Evolutionary conservation across 2,113 vertebrate genomes (phyloP), one percentile per base, ranked within the genome.

Genomic region (Empidonax alnorum): DNA sequence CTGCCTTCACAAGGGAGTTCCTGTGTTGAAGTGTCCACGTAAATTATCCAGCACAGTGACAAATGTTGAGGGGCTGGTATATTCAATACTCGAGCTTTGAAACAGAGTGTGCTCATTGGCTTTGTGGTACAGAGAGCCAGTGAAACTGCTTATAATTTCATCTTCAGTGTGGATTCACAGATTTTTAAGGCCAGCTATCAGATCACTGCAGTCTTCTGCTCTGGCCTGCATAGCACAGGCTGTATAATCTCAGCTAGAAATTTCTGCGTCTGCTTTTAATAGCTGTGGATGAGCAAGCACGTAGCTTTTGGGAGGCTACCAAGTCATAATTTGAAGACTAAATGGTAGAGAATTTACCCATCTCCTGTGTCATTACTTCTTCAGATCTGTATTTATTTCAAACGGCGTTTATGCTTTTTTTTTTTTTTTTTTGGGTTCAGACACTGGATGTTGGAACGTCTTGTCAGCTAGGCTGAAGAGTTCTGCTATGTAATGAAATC

Each of bases 151-250:
- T 76, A 50, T 65, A 69, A 31, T 90, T 89, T 91, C 87, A 81
- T 92, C 44, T 92, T 68, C 14, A 7, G 33, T 81, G 77, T 84
- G 53, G 83, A 89, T 84, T 92, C 49, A 61, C 78, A 53, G 79
- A 58, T 87, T 68, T 68, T 94, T 84, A 84, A 93, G 68, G 65
- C 59, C 80, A 92, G 84, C 91, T 94, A 90, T 93, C 75, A 72
- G 76, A 92, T 78, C 61, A 49, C 42, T 76, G 19, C 44, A 61
- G 37, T 78, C n/a, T 47, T 77, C 58, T 87, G 8, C 69, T 68
- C 73, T 95, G 92, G 92, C 85, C 86, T 94, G 52, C 31, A 22
- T 47, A 88, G 61, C 73, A 68, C 63, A 81, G 79, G 44, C 61
- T 88, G 53, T 92, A 66, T 92, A 90, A 96, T 93, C 82, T 90